Evolutionary conservation across 1,140 invertebrate genomes (phyloP).

Genomic region (Helicoverpa zea): DNA sequence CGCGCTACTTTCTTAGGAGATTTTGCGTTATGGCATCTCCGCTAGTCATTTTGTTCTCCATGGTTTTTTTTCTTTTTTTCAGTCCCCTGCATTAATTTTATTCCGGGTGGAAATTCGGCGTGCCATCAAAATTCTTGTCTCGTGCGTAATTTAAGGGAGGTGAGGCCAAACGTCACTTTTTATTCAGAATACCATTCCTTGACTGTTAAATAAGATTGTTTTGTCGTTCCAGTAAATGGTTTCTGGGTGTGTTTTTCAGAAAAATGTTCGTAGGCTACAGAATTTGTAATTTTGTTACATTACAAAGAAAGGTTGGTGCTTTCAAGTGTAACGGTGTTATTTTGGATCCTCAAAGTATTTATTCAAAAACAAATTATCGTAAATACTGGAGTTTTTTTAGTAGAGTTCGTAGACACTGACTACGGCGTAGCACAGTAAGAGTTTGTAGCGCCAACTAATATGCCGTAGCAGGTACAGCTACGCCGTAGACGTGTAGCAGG

Average conservation of each 20-base stretch:
- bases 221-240: background rate
- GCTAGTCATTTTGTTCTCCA: no score
- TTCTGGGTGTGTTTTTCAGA: background rate
- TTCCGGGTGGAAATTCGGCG: conserved; percentile 40
- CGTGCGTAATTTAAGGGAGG: conserved; percentile 49
- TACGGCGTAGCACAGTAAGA: no score
- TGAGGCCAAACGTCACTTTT: conserved; percentile 37
- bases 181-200: background rate
- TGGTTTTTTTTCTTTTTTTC: background rate
- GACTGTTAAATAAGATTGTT: conserved; percentile 18
- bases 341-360: no score
- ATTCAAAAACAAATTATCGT: no score
- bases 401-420: no score
- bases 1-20: no score
- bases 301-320: no score
- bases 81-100: conserved; percentile 46
- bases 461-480: background rate
- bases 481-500: background rate
- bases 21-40: no score
- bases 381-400: background rate
- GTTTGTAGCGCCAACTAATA: no score
- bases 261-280: background rate
- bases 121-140: conserved; percentile 53
- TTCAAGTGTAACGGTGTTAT: no score
- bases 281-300: no score